Conservation (phyloP, 1,140 invertebrate species). For the Bathynomus jamesi region DNA sequence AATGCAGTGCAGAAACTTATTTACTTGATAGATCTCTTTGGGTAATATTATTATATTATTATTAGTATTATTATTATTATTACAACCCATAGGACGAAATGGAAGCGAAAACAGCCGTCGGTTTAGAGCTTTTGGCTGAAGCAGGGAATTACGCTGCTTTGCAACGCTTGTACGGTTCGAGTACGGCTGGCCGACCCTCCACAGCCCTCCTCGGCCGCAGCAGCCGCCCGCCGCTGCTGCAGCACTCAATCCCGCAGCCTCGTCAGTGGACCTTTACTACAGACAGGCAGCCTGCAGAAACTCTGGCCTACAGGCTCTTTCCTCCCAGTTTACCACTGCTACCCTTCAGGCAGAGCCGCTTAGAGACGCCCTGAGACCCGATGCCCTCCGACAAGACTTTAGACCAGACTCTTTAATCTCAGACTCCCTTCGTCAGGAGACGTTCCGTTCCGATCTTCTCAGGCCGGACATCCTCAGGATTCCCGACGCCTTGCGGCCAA, state of each 20-base stretch:
- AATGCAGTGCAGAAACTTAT: too few relatives aligned
- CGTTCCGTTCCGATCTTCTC: background rate
- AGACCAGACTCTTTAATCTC: background rate
- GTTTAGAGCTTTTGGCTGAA: constrained; percentile 89
- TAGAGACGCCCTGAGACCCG: background rate
- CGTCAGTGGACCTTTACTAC: background rate
- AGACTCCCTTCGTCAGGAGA: background rate
- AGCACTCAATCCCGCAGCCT: background rate
- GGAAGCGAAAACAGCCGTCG: constrained; percentile 97
- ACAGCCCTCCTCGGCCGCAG: background rate
- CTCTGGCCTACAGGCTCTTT: background rate
- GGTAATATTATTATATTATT: too few relatives aligned
- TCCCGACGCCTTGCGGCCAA: background rate
- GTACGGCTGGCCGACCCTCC: constrained; percentile 2
- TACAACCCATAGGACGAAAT: constrained; percentile 99
- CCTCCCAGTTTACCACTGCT: too few relatives aligned
- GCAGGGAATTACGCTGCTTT: constrained; percentile 94
- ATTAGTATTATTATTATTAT: too few relatives aligned
- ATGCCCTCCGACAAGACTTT: background rate
- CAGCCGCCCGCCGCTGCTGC: constrained; percentile 1
- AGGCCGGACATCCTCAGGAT: background rate
- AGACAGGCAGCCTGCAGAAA: background rate
- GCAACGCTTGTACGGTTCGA: constrained; percentile 59
- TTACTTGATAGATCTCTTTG: too few relatives aligned
- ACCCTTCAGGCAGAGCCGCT: background rate